A percentile compares a stretch with the other conserved stretches of the same genome.
phyloP scores from a whole-genome alignment of 2,797 vertebrate genomes.

The Novumbra hubbsi region DNA sequence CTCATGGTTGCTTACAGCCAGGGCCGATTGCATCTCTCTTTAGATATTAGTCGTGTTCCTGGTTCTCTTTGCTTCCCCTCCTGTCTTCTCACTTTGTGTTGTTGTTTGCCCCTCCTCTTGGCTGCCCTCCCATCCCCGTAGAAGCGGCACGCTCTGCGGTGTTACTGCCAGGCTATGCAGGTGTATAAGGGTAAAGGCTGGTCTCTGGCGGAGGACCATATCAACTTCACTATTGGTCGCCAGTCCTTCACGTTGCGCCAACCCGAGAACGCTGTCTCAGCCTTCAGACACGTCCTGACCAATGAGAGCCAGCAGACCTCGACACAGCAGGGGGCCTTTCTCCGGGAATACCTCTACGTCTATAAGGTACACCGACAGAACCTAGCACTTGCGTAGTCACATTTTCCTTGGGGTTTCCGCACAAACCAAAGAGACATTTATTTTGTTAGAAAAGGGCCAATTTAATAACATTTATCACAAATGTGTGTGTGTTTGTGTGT shows the following conservation, averaged over 20 bases:
- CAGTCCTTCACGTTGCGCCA: constrained; percentile 93
- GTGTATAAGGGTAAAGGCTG: constrained; percentile 95
- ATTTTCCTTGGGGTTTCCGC: too few relatives aligned
- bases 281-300: constrained; percentile 92
- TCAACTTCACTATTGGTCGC: constrained; percentile 96
- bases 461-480: too few relatives aligned
- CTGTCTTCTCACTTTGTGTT: not conserved
- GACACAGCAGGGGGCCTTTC: constrained; percentile 91
- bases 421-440: too few relatives aligned
- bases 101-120: not conserved
- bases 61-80: not conserved
- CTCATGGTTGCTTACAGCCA: too few relatives aligned
- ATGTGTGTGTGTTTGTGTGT: too few relatives aligned
- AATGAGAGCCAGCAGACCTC: constrained; percentile 94
- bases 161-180: constrained; percentile 98
- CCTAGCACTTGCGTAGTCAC: not conserved
- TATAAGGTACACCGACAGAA: constrained; percentile 78
- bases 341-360: constrained; percentile 95
- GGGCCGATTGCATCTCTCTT: too few relatives aligned
- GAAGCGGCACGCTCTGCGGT: constrained; percentile 93
- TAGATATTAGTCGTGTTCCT: too few relatives aligned
- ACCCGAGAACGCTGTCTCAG: constrained; percentile 86
- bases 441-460: too few relatives aligned
- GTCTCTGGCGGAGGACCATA: constrained; percentile 97
- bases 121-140: constrained; percentile 43